Evolutionary conservation across 2,113 vertebrate genomes (phyloP), one percentile per base, ranked within the genome.

Genomic region (Rhipidura dahli): DNA sequence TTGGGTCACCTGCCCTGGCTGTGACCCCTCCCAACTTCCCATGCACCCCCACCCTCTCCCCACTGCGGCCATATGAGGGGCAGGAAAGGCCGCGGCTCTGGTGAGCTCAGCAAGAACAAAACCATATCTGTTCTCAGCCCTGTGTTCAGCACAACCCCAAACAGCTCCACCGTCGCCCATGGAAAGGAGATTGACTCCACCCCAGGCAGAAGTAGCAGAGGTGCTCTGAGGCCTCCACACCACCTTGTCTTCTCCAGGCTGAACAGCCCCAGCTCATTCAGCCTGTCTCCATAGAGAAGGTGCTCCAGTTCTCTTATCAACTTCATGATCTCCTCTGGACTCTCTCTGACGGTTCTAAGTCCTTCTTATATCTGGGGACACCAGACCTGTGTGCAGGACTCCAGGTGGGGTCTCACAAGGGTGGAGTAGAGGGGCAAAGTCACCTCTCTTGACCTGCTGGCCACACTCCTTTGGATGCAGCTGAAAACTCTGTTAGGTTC

Each of bases 101-200:
- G 24, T 19, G 8, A 70, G 31, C 24, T 51, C 11, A 42, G 65
- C 65, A 83, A 42, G 19, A 22, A 50, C 54, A 60, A 70, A 30
- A 3, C 6, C 65, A 30, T 5, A 6, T 50, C 30, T 70, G 28
- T 69, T n/a, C 79, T 60, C 54, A 82, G 35, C 15, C 53, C 45
- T 24, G 20, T 42, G 20, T 35, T 42, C 65, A 42, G 24, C 54
- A 70, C 66, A 60, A 14, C 31, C 31, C 54, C 80, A 83, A 83
- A 35, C 37, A 70, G 37, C 65, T 60, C 37, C 37, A 51, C 45
- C 7, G 13, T 31, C 2, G 2, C 9, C 37, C 2, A 0, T 50
- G 54, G 31, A 51, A n/a, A 59, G 44, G 54, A 40, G n/a, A 50
- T 28, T 28, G 44, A 23, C 3, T 2, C 44, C 54, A 42, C 35